phyloP scores from a whole-genome alignment of 2,113 vertebrate genomes.

The Boleophthalmus pectinirostris region DNA sequence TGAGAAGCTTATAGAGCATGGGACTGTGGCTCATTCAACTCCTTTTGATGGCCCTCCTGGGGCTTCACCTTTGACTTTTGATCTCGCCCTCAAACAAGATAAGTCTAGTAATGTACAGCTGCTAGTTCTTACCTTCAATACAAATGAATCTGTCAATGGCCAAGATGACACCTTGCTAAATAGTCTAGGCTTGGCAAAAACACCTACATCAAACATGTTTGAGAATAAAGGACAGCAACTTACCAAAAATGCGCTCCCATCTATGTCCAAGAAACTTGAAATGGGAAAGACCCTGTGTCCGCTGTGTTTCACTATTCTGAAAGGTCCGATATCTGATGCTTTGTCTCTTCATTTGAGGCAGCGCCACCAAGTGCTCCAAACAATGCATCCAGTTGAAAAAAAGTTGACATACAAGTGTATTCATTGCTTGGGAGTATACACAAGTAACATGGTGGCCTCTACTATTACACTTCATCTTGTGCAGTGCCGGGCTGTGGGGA shows the following conservation, averaged over 20 bases:
- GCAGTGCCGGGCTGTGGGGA: slow-evolving; percentile 93
- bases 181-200: slow-evolving; percentile 71
- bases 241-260: slow-evolving; percentile 79
- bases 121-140: slow-evolving; percentile 92
- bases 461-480: slow-evolving; percentile 96
- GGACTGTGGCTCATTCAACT: slow-evolving; percentile 85
- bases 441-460: slow-evolving; percentile 98
- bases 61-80: slow-evolving; percentile 92
- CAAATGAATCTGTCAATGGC: slow-evolving; percentile 83
- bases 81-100: slow-evolving; percentile 92
- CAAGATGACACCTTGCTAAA: slow-evolving; percentile 84
- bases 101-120: slow-evolving; percentile 93
- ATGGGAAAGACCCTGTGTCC: slow-evolving; percentile 94
- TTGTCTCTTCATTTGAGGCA: slow-evolving; percentile 91
- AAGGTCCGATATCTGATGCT: slow-evolving; percentile 92
- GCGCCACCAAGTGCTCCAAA: slow-evolving; percentile 95
- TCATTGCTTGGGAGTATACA: slow-evolving; percentile 96
- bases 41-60: slow-evolving; percentile 88
- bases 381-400: slow-evolving; percentile 95
- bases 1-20: slow-evolving; percentile 93
- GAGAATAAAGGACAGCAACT: slow-evolving; percentile 78
- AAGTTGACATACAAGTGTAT: slow-evolving; percentile 98
- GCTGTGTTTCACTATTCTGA: slow-evolving; percentile 94
- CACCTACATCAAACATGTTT: slow-evolving; percentile 78
- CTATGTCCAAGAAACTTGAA: slow-evolving; percentile 84